Conservation (phyloP, 2,797 vertebrate species). For the Pseudochromis fuscus region DNA sequence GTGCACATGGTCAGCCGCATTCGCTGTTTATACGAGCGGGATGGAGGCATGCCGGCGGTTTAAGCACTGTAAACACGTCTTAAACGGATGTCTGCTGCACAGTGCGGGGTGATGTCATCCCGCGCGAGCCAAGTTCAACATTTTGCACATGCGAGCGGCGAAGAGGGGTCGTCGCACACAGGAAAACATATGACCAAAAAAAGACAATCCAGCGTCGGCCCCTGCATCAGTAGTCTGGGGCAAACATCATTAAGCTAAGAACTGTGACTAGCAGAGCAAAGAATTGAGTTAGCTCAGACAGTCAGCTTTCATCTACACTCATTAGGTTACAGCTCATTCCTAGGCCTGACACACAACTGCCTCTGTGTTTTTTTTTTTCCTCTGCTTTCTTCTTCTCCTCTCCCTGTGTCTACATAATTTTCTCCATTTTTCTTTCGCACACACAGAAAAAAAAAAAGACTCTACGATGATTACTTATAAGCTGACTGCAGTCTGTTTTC, state of each 20-base stretch:
- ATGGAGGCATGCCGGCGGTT: constrained; percentile 65
- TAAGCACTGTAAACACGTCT: constrained; percentile 74
- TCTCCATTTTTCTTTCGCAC: constrained; percentile 4
- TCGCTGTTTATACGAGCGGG: constrained; percentile 71
- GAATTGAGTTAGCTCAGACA: constrained; percentile 77
- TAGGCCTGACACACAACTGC: constrained; percentile 55
- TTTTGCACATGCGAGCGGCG: constrained; percentile 46
- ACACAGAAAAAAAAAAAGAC: constrained; percentile 28
- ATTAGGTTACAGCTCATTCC: constrained; percentile 76
- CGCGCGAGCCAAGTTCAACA: constrained; percentile 63
- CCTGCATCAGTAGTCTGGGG: constrained; percentile 66
- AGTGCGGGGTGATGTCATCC: constrained; percentile 73
- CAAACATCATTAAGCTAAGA: constrained; percentile 74
- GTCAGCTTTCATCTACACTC: constrained; percentile 77
- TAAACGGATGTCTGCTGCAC: constrained; percentile 73
- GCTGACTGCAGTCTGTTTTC: constrained; percentile 61
- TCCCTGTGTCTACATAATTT: constrained; percentile 26
- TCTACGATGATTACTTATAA: constrained; percentile 64
- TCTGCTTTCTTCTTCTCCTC: constrained; percentile 15
- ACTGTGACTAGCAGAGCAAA: constrained; percentile 79
- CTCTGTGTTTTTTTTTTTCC: constrained; percentile 24
- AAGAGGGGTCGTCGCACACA: constrained; percentile 29
- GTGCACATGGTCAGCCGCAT: constrained; percentile 57
- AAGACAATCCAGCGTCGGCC: constrained; percentile 63
- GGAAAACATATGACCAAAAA: constrained; percentile 71